Evolutionary conservation across 1,140 invertebrate species (phyloP).

Genomic region (Lordiphosa stackelbergi): DNA sequence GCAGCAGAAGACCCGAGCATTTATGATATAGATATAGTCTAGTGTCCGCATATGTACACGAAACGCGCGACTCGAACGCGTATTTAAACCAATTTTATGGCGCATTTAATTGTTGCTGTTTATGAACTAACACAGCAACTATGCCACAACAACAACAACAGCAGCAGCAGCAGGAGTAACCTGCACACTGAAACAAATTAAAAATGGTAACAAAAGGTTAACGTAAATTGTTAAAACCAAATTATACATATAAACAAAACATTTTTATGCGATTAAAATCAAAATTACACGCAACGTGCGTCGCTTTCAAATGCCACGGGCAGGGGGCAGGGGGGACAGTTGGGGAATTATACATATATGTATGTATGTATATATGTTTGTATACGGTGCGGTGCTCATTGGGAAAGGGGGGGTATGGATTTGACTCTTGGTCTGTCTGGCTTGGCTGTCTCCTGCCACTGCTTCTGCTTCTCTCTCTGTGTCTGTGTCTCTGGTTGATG

Average conservation of each 20-base stretch:
- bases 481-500: slow-evolving; percentile 32
- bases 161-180: slow-evolving; percentile 16
- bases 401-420: slow-evolving; percentile 6
- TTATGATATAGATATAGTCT: slow-evolving; percentile 26
- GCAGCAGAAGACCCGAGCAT: slow-evolving; percentile 10
- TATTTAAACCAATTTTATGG: slow-evolving; percentile 73
- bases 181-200: slow-evolving; percentile 48
- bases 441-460: slow-evolving; percentile 1
- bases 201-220: slow-evolving; percentile 75
- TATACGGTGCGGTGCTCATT: slow-evolving; percentile 26
- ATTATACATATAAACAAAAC: slow-evolving; percentile 76
- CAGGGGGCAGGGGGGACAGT: slow-evolving; percentile 8
- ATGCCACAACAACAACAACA: slow-evolving; percentile 16
- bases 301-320: slow-evolving; percentile 30
- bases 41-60: slow-evolving; percentile 7
- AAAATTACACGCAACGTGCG: slow-evolving; percentile 75
- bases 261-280: slow-evolving; percentile 75
- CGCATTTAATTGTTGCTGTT: slow-evolving; percentile 73
- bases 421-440: slow-evolving; percentile 15
- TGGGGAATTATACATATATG: neutral
- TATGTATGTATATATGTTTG: slow-evolving; percentile 2
- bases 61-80: slow-evolving; percentile 28
- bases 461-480: slow-evolving; percentile 16
- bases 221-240: slow-evolving; percentile 74
- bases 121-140: slow-evolving; percentile 48